Conservation (phyloP, 92 coral and sea anemone genomes). For the Chrysogorgia sp. region DNA sequence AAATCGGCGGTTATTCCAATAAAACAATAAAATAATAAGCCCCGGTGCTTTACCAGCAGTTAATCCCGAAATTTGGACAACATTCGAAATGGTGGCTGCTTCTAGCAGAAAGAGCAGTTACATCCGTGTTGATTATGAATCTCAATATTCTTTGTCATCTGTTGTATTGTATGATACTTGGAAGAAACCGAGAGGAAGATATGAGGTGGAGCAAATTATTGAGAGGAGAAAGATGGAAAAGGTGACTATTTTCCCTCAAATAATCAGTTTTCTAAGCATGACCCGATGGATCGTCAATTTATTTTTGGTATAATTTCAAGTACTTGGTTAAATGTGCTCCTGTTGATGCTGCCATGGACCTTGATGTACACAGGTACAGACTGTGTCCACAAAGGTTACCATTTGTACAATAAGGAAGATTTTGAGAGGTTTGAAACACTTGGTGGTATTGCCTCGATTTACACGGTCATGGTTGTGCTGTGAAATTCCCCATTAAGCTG, state of each 20-base stretch:
- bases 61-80: not conserved
- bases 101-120: no score
- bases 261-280: no score
- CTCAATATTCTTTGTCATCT: not conserved
- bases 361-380: not conserved
- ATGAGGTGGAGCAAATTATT: conserved; percentile 3
- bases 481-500: conserved; percentile 2
- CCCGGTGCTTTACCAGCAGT: not conserved
- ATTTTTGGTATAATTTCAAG: not conserved
- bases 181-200: conserved; percentile 6
- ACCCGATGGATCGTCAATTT: no score
- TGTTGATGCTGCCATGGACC: conserved; percentile 4
- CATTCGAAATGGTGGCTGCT: not conserved
- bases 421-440: conserved; percentile 1
- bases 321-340: conserved; percentile 4
- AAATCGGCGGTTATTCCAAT: no score
- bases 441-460: conserved; percentile 8
- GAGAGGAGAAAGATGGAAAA: conserved; percentile 6
- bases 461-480: conserved; percentile 4
- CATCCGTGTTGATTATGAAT: conserved; percentile 10
- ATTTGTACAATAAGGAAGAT: not conserved
- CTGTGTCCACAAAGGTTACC: not conserved
- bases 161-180: not conserved
- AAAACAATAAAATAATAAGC: no score
- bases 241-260: not conserved